Evolutionary conservation across 2,888 invertebrate genomes (phyloP).

Genomic region (Cyrtodaria siliqua): DNA sequence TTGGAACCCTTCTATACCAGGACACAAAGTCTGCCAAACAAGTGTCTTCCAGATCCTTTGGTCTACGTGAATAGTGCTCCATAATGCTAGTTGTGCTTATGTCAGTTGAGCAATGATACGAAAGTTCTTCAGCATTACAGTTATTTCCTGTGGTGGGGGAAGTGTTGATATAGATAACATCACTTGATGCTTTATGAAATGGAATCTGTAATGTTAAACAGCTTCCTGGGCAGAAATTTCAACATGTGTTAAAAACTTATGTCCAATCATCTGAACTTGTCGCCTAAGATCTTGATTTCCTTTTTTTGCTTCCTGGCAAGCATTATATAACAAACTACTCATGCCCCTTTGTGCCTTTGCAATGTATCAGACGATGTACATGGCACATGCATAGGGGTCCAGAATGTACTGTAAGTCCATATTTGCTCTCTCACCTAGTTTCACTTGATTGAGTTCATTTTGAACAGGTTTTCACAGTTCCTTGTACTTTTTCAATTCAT

Average conservation of each 20-base stretch:
- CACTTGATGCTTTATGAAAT: conserved; percentile 49
- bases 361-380: conserved; percentile 61
- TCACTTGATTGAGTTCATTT: too few species aligned
- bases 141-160: conserved; percentile 21
- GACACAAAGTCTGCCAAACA: conserved; percentile 25
- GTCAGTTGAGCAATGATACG: conserved; percentile 37
- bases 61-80: conserved; percentile 12
- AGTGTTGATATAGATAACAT: conserved; percentile 47
- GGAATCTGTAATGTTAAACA: conserved; percentile 63
- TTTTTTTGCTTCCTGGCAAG: conserved; percentile 41
- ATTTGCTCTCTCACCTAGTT: conserved; percentile 64
- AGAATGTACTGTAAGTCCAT: conserved; percentile 61
- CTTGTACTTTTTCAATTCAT: too few species aligned
- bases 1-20: too few species aligned
- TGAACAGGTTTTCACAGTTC: too few species aligned
- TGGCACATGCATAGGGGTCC: conserved; percentile 60
- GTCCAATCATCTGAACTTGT: conserved; percentile 19
- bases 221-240: conserved; percentile 75
- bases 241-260: too few species aligned
- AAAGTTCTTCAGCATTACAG: conserved; percentile 65
- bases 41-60: conserved; percentile 3
- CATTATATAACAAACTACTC: conserved; percentile 48
- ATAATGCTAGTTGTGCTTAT: neutral
- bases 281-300: conserved; percentile 36
- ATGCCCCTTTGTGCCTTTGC: conserved; percentile 58